Evolutionary conservation across 2,888 invertebrate species (phyloP), one percentile per base, ranked within the genome.

Genomic region (Halocaridina rubra): DNA sequence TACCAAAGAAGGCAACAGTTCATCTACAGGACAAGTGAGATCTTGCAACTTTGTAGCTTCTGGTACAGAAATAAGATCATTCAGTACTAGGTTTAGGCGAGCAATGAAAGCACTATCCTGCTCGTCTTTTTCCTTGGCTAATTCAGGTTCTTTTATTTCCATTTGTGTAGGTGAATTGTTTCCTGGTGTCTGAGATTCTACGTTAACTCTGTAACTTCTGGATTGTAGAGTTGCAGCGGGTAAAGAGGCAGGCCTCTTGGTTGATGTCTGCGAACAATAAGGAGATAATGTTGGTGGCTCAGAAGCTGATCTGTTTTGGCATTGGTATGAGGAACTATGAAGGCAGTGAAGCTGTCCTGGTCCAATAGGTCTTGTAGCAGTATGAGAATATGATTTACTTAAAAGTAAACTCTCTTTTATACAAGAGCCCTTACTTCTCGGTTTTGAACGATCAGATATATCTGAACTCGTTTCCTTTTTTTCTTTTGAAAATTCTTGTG

Each of bases 101-200:
- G 39, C 69, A 59, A 76, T 67, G 76, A 82, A 82, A 10, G 10
- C 71, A 3, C 59, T 71, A 69, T 82, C 81, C n/a, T n/a, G n/a
- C 1, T 27, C 32, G 13, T 30, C 29, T 1, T 27, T 61, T 1
- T 33, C 77, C 10, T 69, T 27, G 8, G 69, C 16, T n/a, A n/a
- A n/a, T n/a, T n/a, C n/a, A n/a, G n/a, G n/a, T n/a, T n/a, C n/a
- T n/a, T n/a, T n/a, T n/a, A n/a, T n/a, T 2, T 2, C 2, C 30
- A 1, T 16, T 13, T 69, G 19, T n/a, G 19, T 1, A 53, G 16
- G 4, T 53, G 7, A 16, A 53, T 2, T 53, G 53, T 10, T 53
- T 0, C 4, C 53, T 53, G 16, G 16, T n/a, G 16, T 53, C 53
- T 53, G 53, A 53, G 53, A 53, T 53, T 53, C 53, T n/a, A n/a